Evolutionary conservation across 1,140 invertebrate species (phyloP), one percentile per base, ranked within the genome.

Genomic region (Antheraea mylitta): DNA sequence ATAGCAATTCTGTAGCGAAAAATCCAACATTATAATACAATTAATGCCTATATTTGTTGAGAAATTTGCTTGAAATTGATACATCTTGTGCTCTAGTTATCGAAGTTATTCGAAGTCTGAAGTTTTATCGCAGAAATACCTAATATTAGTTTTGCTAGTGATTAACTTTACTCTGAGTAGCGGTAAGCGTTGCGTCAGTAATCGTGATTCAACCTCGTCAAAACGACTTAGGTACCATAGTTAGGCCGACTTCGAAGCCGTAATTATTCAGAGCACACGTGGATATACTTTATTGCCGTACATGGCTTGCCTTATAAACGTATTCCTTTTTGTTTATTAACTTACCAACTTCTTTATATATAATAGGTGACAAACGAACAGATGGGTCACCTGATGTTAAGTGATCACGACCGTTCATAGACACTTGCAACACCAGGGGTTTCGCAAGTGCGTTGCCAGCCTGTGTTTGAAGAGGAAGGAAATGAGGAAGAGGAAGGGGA

Each of bases 241-340:
- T 45, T 42, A 58, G 67, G 66, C 63, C 58, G 59, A 66, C 67
- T 71, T 72, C 70, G 61, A 62, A 75, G 69, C 72, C 66, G 81
- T 87, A 89, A 87, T 87, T 89, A 89, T 90, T 90, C 86, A 68
- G 77, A 80, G 75, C 81, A 86, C 82, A 89, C 83, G 85, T 87
- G 81, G 79, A 85, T 75, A 79, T 78, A 77, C 71, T 86, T 86
- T 87, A 88, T 81, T 77, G 70, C 67, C 72, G 78, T 74, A 69
- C 80, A 82, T 76, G 81, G 76, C 61, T 69, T 78, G 85, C 75
- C 78, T 84, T 78, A 83, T 79, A 81, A 85, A 81, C 72, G 77
- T 73, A 73, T 74, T 81, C 75, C 73, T 78, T 85, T 82, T 81
- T 79, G 74, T 75, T 82, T 81, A 82, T 81, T 82, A 77, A 78